Base-by-base conservation (phyloP, 2,797 vertebrate genomes). In the Darevskia nairensis region DNA sequence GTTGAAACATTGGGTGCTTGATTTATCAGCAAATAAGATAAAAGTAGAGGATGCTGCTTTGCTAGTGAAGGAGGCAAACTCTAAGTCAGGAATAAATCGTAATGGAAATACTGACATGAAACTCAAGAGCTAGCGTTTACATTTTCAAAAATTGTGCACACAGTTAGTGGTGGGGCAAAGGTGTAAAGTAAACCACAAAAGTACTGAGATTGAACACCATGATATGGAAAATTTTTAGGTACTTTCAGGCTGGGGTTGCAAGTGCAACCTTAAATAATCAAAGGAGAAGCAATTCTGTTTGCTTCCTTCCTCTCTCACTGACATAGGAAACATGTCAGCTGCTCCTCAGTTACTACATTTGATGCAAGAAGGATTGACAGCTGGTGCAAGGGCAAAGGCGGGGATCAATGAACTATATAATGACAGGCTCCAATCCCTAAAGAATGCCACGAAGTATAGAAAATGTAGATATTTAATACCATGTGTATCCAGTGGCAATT, bases 31-130 rank as follows among this genome's bases (percentile, higher is more conserved):
- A 68, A 76, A 76, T 68, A 32, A 69, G 21, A 61, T 68, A 59
- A 69, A 64, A 68, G 13, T 25, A 59, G 27, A 86, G 41, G 27
- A 9, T 87, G 35, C 44, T 39, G 21, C 32, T 66, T 80, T 8
- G 10, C 55, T 59, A 55, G 29, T 8, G 15, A 59, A 75, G n/a
- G 27, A 55, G 72, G 23, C 44, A 75, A 5, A 13, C 19, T 74
- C 41, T 27, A 80, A 35, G 15, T 29, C 79, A 59, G 35, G 71
- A 80, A 84, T 66, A 84, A 64, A 41, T 44, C 39, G 23, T 68
- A 87, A 81, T 77, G 78, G 86, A 87, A 87, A 76, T 68, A 61
- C 35, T 69, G 71, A 85, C 21, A 23, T 79, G 35, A 76, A 75
- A 82, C 29, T 35, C 0, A 1, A 69, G 66, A 41, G 64, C 69